A percentile compares a stretch with the other conserved stretches of the same genome.
phyloP scores from a whole-genome alignment of 2,797 vertebrate species.

The Phataginus tetradactyla region DNA sequence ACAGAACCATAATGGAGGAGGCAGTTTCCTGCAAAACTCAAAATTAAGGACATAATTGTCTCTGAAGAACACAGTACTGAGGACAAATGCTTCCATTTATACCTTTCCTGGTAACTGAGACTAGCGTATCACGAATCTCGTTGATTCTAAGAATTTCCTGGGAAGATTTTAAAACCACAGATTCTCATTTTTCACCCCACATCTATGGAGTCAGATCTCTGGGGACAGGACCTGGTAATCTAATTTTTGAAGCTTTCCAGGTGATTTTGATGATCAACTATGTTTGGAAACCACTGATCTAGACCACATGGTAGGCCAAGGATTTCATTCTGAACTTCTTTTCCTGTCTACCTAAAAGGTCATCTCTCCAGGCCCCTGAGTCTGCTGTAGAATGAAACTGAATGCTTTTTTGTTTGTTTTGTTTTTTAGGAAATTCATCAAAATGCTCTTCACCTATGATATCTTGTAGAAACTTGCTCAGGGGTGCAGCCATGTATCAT shows the following conservation, averaged over 20 bases:
- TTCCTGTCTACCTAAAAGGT: conserved; percentile 13
- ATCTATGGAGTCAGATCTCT: neutral
- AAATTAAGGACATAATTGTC: neutral
- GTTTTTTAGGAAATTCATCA: neutral
- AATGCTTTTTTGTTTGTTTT: neutral
- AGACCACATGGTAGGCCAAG: neutral
- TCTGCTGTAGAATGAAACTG: neutral
- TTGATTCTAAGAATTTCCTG: conserved; percentile 27
- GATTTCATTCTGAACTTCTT: neutral
- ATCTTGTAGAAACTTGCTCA: conserved; percentile 36
- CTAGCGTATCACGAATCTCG: neutral
- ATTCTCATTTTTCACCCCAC: neutral
- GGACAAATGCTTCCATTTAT: neutral
- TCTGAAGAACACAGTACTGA: neutral
- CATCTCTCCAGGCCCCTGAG: neutral
- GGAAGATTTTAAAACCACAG: neutral
- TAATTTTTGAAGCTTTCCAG: neutral
- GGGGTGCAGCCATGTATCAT: neutral
- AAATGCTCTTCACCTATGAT: neutral
- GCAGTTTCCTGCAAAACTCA: neutral
- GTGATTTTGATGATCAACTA: neutral
- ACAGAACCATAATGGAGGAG: neutral
- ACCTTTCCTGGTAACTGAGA: neutral
- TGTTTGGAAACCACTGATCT: neutral
- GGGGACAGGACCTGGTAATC: neutral